Conservation (phyloP, 2,113 vertebrate species). For the Stercorarius parasiticus region DNA sequence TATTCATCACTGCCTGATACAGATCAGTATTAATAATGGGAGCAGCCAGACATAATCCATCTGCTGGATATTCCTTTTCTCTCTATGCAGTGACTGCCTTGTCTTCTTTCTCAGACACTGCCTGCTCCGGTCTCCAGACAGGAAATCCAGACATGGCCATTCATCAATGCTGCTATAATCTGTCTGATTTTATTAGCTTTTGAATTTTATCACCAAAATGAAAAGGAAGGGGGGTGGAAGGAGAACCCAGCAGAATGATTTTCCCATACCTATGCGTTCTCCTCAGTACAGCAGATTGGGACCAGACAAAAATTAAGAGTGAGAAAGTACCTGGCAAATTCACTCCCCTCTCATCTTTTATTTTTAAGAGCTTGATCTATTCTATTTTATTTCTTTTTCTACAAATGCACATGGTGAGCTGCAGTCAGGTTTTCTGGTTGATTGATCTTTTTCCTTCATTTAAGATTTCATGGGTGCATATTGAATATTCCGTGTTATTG, state of each 20-base stretch:
- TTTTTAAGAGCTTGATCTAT: not conserved
- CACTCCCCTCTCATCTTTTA: not conserved
- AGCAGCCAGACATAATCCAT: conserved; percentile 75
- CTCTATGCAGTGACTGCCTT: conserved; percentile 52
- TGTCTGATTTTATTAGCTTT: conserved; percentile 79
- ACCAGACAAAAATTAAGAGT: conserved; percentile 8
- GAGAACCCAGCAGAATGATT: not conserved
- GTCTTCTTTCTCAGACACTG: conserved; percentile 67
- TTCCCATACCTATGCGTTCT: conserved; percentile 8
- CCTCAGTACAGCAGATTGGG: not conserved
- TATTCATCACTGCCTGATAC: conserved; percentile 74
- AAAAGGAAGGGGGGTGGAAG: not conserved
- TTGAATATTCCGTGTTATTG: not conserved
- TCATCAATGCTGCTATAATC: conserved; percentile 76
- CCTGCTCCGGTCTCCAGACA: conserved; percentile 71
- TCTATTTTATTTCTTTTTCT: not conserved
- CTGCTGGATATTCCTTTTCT: conserved; percentile 68
- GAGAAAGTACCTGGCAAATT: not conserved
- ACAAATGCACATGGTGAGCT: not conserved
- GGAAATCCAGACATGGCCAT: conserved; percentile 77
- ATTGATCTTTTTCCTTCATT: not conserved
- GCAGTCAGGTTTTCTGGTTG: not conserved
- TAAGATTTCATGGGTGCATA: not conserved
- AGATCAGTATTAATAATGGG: conserved; percentile 74
- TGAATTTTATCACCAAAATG: conserved; percentile 74